Percentiles rank a stretch among this genome's conserved stretches.
Conservation (phyloP, 2,888 invertebrate genomes). For the Pterostichus niger region DNA sequence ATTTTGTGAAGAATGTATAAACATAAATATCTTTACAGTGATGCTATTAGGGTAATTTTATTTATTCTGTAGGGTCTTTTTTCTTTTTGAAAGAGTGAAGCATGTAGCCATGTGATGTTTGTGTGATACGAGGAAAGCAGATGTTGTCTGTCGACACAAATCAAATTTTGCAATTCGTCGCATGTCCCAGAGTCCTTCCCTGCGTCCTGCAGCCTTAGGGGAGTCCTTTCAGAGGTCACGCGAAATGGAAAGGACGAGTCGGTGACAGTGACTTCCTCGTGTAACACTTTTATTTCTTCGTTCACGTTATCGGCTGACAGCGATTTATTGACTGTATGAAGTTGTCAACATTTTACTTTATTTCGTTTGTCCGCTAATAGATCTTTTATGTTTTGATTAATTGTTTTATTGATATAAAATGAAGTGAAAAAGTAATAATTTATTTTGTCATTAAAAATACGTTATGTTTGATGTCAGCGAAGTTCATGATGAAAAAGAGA, state of each 20-base stretch:
- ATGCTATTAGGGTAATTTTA: no score
- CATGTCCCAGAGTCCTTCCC: not conserved
- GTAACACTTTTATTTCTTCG: slow-evolving; percentile 8
- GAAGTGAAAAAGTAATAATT: not conserved
- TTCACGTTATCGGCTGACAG: not conserved
- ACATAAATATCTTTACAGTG: no score
- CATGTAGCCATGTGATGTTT: no score
- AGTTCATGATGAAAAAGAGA: not conserved
- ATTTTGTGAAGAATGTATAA: no score
- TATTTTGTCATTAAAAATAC: slow-evolving; percentile 8
- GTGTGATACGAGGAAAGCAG: slow-evolving; percentile 1
- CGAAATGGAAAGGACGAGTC: slow-evolving; percentile 14
- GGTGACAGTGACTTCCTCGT: not conserved
- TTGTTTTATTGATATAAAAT: not conserved
- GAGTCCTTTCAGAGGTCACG: slow-evolving; percentile 7
- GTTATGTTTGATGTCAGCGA: not conserved
- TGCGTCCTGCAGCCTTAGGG: not conserved
- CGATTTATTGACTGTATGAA: slow-evolving; percentile 25
- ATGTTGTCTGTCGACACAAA: slow-evolving; percentile 4
- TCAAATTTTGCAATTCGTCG: slow-evolving; percentile 16
- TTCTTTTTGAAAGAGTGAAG: no score
- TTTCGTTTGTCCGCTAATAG: not conserved
- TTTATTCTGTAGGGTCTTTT: no score
- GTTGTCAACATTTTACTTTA: slow-evolving; percentile 35
- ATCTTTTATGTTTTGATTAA: slow-evolving; percentile 2